phyloP scores from a whole-genome alignment of 2,888 invertebrate genomes.

The Hypercompe scribonia region DNA sequence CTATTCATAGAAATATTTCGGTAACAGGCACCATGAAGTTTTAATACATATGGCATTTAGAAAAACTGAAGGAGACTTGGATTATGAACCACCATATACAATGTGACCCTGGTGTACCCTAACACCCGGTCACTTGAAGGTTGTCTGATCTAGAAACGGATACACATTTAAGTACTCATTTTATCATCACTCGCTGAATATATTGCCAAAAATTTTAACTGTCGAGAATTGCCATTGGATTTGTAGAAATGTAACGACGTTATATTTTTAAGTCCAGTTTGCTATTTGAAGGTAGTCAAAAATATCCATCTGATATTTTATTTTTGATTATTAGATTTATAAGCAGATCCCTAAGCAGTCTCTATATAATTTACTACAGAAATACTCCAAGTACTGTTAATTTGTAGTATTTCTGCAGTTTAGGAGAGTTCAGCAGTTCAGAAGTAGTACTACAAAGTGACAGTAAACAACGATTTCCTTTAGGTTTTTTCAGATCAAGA shows the following conservation, averaged over 20 bases:
- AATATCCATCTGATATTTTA: too few species aligned
- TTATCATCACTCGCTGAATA: not conserved
- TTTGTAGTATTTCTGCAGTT: too few species aligned
- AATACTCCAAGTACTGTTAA: too few species aligned
- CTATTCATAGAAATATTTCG: not conserved
- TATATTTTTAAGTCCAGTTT: not conserved
- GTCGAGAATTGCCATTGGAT: not conserved
- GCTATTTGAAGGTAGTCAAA: not conserved
- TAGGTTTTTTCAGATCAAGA: not conserved
- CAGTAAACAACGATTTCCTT: not conserved
- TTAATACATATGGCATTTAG: not conserved
- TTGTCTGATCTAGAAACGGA: not conserved
- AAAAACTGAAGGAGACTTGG: not conserved
- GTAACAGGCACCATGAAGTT: not conserved
- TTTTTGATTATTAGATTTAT: too few species aligned
- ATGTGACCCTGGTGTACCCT: constrained; percentile 9
- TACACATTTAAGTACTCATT: not conserved
- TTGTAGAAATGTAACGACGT: not conserved
- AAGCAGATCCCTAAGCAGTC: not conserved
- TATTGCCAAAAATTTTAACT: not conserved
- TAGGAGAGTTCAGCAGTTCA: too few species aligned
- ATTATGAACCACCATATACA: not conserved
- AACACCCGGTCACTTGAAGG: constrained; percentile 4
- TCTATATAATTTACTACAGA: too few species aligned
- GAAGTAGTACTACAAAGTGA: not conserved